Conservation (phyloP, 2,113 vertebrate species). For the Neotragus pygmaeus region DNA sequence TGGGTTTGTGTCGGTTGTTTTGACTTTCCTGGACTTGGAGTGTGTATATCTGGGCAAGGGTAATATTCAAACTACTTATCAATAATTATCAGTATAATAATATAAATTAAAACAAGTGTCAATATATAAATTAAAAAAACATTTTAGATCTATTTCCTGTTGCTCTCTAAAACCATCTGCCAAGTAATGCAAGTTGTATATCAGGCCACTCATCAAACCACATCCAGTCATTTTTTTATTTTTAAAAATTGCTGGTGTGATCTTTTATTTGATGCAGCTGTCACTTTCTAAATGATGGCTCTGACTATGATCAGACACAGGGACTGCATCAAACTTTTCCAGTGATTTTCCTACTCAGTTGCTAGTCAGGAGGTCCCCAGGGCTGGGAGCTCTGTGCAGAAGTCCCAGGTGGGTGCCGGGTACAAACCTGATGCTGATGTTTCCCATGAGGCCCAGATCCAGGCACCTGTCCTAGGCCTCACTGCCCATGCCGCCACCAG, state of each 20-base stretch:
- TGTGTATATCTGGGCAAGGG: neutral
- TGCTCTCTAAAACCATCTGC: neutral
- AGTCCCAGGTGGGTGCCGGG: neutral
- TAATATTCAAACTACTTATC: neutral
- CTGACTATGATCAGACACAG: neutral
- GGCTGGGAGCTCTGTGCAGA: neutral
- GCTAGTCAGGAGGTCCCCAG: neutral
- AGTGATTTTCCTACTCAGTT: neutral
- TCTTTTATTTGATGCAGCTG: neutral
- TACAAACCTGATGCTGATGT: accelerated
- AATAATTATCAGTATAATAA: neutral
- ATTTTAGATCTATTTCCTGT: neutral
- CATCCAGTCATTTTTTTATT: neutral
- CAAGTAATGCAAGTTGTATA: neutral
- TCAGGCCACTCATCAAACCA: neutral
- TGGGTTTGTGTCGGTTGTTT: neutral
- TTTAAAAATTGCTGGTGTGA: neutral
- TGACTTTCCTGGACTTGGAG: neutral
- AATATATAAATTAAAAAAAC: neutral
- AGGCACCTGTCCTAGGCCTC: neutral
- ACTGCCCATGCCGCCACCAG: neutral
- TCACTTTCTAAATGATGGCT: neutral
- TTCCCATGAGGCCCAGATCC: neutral
- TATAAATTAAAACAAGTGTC: neutral
- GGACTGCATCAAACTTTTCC: neutral